Base-by-base conservation (phyloP, 2,113 vertebrate genomes). In the Cyphomyrus discorhynchus region DNA sequence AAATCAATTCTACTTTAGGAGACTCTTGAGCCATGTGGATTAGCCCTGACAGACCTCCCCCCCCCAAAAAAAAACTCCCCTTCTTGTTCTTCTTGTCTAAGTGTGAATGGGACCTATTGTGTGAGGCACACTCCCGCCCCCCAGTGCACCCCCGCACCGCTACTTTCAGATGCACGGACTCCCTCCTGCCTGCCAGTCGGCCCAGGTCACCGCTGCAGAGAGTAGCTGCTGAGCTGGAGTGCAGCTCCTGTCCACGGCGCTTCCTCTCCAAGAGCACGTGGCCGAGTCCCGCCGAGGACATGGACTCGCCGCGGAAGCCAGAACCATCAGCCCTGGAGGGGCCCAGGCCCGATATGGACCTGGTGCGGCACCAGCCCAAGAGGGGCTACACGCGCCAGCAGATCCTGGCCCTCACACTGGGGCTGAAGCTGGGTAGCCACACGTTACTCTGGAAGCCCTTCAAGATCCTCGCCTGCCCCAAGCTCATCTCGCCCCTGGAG, bases 381-480 rank as follows among this genome's bases (percentile, higher is more conserved):
- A 95, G 95, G 83, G 96, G 96, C 91, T 95, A 96, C 89, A 98
- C 97, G 87, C 97, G 94, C 52, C 98, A 97, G 92, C 97, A 99
- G 93, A 95, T 99, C 90, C 95, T 99, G 95, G 97, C 98, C 0
- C 93, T 99, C 93, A 97, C 98, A 47, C 92, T 98, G 92, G 97
- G 98, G 92, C 95, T 98, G 92, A 98, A 97, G 94, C 95, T 98
- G 90, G 97, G 97, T 86, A 94, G 96, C 90, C 96, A 96, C 89
- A 94, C 95, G 90, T 94, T 98, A 89, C 90, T 99, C n/a, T 99
- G 98, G 98, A 97, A 98, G 93, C 98, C 98, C 92, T 96, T 99
- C 95, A 99, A 98, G 96, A 96, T 99, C 92, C 97, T 99, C 97
- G 96, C 97, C 95, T 99, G 97, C 98, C 96, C 98, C 46, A 98